Evolutionary conservation across 2,113 vertebrate species (phyloP).

Genomic region (Alectura lathami): DNA sequence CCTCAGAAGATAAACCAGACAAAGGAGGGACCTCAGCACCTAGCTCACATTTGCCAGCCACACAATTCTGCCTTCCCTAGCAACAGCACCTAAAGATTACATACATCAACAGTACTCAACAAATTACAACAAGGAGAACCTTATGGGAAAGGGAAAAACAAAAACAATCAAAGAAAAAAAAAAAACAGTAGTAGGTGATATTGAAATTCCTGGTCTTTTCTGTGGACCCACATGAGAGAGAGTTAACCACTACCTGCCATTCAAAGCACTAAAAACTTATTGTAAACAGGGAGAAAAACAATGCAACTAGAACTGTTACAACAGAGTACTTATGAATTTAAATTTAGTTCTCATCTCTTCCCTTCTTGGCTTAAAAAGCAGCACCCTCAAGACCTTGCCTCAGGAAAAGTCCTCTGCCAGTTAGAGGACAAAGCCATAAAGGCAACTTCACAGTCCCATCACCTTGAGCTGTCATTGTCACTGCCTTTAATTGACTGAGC

Average conservation of each 20-base stretch:
- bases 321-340: background rate
- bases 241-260: background rate
- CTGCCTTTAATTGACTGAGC: background rate
- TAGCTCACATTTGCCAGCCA: background rate
- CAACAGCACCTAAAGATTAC: background rate
- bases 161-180: background rate
- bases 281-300: background rate
- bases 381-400: background rate
- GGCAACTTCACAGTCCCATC: background rate
- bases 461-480: background rate
- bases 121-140: background rate
- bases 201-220: background rate
- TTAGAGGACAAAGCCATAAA: background rate
- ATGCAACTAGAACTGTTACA: background rate
- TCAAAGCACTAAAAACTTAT: background rate
- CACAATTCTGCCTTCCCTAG: background rate
- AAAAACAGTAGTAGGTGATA: rapidly evolving
- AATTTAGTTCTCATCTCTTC: background rate
- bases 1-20: background rate
- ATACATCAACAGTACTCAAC: rapidly evolving
- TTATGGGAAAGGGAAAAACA: background rate
- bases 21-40: background rate
- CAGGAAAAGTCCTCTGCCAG: background rate
- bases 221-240: rapidly evolving
- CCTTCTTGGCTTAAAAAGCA: background rate